Conservation (phyloP, 1,140 invertebrate species). For the Drosophila tropicalis region DNA sequence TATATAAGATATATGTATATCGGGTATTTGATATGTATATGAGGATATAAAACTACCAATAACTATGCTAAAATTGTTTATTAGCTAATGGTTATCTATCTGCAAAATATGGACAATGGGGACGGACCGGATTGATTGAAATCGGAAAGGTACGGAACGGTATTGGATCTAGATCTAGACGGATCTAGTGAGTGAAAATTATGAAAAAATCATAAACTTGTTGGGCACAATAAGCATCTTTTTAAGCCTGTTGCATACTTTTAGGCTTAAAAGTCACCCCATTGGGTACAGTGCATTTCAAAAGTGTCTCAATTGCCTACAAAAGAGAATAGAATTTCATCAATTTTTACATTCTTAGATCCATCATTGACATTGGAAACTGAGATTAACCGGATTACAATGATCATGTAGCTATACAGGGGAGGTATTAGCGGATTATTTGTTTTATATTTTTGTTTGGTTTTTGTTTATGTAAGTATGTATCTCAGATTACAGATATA, state of each 20-base stretch:
- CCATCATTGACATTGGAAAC: too few species aligned
- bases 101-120: background rate
- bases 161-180: background rate
- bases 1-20: background rate
- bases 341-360: too few species aligned
- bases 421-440: background rate
- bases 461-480: background rate
- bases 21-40: too few species aligned
- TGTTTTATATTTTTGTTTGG: background rate
- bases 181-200: too few species aligned
- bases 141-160: background rate
- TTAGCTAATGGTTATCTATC: background rate
- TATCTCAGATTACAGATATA: conserved; percentile 6
- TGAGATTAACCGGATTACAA: conserved; percentile 1
- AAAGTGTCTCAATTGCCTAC: too few species aligned
- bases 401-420: background rate
- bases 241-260: too few species aligned
- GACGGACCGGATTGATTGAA: background rate
- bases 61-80: background rate
- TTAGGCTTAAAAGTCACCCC: too few species aligned
- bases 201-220: too few species aligned
- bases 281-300: too few species aligned
- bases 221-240: too few species aligned
- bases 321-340: too few species aligned
- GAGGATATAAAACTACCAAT: background rate